Conservation (phyloP, 1,140 invertebrate species). For the Apocrypta bakeri region DNA sequence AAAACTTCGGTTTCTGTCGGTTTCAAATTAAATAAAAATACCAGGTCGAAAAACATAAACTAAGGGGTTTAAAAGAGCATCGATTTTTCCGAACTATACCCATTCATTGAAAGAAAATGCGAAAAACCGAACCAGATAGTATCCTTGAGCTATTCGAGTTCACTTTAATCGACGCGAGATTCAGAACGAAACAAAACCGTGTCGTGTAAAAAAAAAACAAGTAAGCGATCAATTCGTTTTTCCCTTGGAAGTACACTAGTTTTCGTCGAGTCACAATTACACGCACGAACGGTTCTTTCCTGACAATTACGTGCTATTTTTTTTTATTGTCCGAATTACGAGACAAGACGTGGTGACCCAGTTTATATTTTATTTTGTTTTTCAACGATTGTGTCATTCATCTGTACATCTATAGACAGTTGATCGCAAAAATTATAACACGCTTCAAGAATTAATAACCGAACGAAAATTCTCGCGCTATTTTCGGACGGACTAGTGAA, state of each 20-base stretch:
- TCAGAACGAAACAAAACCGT: neutral
- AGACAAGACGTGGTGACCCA: neutral
- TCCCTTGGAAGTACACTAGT: neutral
- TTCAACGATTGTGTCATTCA: neutral
- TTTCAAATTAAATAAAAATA: too few relatives aligned
- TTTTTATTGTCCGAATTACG: neutral
- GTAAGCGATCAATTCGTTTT: neutral
- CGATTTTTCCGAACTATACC: too few relatives aligned
- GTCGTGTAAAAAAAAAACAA: too few relatives aligned
- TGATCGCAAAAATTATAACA: neutral
- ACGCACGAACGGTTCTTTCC: neutral
- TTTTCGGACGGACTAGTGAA: neutral
- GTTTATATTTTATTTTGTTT: neutral
- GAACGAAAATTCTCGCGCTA: too few relatives aligned
- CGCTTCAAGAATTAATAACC: too few relatives aligned
- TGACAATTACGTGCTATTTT: neutral
- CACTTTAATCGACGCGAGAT: neutral
- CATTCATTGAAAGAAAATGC: neutral
- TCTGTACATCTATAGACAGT: too few relatives aligned
- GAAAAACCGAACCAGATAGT: neutral
- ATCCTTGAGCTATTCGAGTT: neutral
- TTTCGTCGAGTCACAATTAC: neutral
- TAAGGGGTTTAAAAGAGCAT: too few relatives aligned
- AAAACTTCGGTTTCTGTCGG: too few relatives aligned
- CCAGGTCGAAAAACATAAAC: too few relatives aligned